These are phyloP conservation scores for Cariama cristata DNA, from an alignment of 2,113 vertebrate species.

Conservation along the genomic window DNA sequence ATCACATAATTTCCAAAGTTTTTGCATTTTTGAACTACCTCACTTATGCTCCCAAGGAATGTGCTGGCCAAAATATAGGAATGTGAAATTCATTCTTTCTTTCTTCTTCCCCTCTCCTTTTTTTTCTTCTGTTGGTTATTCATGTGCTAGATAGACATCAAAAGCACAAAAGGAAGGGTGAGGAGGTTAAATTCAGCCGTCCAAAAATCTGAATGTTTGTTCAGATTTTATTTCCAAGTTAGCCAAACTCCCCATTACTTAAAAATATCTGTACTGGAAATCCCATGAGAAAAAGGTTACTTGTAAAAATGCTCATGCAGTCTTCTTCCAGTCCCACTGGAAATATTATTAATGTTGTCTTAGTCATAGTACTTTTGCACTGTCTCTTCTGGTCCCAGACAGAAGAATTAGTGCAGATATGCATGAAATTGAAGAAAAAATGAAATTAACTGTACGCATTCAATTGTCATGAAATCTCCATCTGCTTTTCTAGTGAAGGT, in stretches of 20 bases:
- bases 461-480: neutral
- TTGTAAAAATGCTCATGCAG: neutral
- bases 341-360: neutral
- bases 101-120: neutral
- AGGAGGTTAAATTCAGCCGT: conserved; percentile 18
- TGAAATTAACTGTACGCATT: neutral
- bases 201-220: neutral
- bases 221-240: neutral
- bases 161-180: neutral
- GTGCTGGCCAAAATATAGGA: conserved; percentile 24
- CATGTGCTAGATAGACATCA: neutral
- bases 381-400: neutral
- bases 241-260: neutral
- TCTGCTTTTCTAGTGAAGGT: neutral
- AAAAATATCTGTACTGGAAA: conserved; percentile 10
- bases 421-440: neutral
- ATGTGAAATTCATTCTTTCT: conserved; percentile 9
- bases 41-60: neutral
- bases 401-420: neutral
- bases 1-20: neutral
- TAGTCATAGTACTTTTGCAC: neutral
- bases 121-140: neutral
- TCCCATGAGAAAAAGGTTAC: neutral
- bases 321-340: neutral
- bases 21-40: conserved; percentile 14